A percentile compares a stretch with the other conserved stretches of the same genome.
Conservation (phyloP, 2,797 vertebrate species). For the Garrulus glandarius region DNA sequence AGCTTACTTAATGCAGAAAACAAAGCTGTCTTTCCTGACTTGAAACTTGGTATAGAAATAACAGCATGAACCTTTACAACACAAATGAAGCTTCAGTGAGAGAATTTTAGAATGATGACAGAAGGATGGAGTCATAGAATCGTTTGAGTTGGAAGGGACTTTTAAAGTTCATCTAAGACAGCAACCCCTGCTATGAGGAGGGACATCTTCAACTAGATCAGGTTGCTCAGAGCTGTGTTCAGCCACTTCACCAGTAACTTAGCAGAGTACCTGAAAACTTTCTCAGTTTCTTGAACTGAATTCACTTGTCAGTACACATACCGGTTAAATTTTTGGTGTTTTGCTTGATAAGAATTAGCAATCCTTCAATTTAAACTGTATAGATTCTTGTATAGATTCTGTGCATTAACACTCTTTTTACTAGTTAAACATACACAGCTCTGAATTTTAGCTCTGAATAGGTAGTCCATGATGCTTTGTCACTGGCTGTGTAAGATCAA, state of each 20-base stretch:
- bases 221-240: fast-evolving
- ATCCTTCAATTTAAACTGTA: not conserved
- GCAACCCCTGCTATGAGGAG: not conserved
- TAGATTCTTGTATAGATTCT: not conserved
- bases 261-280: not conserved
- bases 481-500: not conserved
- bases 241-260: not conserved
- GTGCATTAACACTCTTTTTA: not conserved
- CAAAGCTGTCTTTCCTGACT: not conserved
- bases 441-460: not conserved
- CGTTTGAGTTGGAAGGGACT: not conserved
- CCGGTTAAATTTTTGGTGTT: not conserved
- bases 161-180: not conserved
- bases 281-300: not conserved
- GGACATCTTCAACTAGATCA: not conserved
- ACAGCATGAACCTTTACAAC: not conserved
- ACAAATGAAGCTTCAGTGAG: not conserved
- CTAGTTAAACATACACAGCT: not conserved
- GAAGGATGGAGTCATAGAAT: not conserved
- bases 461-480: not conserved
- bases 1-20: not conserved
- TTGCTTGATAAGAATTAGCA: not conserved
- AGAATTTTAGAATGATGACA: not conserved
- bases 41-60: not conserved
- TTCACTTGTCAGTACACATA: not conserved